A percentile compares a stretch with the other conserved stretches of the same genome.
These are phyloP conservation scores for Euzetes globulus DNA, from an alignment of 2,888 invertebrate species.

Conservation along the genomic window DNA sequence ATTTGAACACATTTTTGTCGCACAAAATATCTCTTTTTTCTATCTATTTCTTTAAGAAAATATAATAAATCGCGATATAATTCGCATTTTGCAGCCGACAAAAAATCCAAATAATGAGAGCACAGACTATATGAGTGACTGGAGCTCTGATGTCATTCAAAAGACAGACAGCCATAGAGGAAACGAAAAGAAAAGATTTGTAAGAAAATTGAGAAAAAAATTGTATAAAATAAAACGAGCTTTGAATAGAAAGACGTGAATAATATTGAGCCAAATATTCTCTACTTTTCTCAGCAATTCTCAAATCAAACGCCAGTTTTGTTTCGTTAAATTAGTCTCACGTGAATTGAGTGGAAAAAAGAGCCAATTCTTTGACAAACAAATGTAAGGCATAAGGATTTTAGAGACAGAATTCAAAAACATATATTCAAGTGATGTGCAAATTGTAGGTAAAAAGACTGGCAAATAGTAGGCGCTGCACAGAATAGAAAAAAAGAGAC, in stretches of 20 bases:
- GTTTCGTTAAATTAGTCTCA: slow-evolving; percentile 8
- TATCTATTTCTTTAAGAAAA: neutral
- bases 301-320: slow-evolving; percentile 7
- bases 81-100: neutral
- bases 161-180: neutral
- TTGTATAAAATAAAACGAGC: neutral
- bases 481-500: too few species aligned
- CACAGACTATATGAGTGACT: neutral
- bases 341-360: neutral
- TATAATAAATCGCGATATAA: neutral
- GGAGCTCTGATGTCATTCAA: slow-evolving; percentile 3
- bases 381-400: neutral
- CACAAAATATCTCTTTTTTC: neutral
- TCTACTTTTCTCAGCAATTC: neutral
- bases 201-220: neutral
- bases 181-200: neutral
- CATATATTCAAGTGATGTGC: neutral
- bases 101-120: slow-evolving; percentile 1
- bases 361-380: neutral
- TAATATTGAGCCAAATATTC: neutral
- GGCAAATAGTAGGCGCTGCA: too few species aligned
- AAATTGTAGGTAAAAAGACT: too few species aligned
- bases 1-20: neutral
- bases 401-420: neutral
- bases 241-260: neutral